These are phyloP conservation scores for Archocentrus centrarchus DNA, from an alignment of 2,113 vertebrate genomes.

Conservation along the genomic window DNA sequence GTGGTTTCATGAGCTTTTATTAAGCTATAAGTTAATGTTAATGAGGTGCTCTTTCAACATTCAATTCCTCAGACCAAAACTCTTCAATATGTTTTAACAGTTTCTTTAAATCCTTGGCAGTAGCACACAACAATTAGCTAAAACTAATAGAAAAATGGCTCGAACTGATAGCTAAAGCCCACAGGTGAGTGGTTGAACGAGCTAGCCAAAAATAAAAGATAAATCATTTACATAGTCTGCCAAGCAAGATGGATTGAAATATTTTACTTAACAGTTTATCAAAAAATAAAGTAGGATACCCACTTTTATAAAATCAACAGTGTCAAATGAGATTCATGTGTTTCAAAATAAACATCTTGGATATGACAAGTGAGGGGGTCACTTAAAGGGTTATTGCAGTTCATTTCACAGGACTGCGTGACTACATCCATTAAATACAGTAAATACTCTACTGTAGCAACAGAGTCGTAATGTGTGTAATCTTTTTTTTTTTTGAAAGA, in stretches of 20 bases:
- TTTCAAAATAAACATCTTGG: background rate
- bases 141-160: background rate
- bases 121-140: background rate
- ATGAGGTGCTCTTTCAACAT: background rate
- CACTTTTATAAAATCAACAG: background rate
- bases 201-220: background rate
- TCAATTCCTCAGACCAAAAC: background rate
- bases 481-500: conserved; percentile 52
- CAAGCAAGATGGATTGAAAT: background rate
- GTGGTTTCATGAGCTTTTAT: background rate
- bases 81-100: background rate
- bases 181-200: background rate
- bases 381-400: background rate
- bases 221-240: background rate
- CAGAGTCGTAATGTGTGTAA: conserved; percentile 39
- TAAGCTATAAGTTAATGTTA: background rate
- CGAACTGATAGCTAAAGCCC: background rate
- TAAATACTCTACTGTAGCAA: conserved; percentile 10
- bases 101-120: background rate
- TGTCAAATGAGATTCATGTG: background rate
- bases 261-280: background rate
- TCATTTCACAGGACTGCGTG: background rate
- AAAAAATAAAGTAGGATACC: background rate
- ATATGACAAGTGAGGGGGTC: no score
- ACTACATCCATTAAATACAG: background rate